Base-by-base conservation (phyloP, 1,140 invertebrate genomes). In the Leguminivora glycinivorella region DNA sequence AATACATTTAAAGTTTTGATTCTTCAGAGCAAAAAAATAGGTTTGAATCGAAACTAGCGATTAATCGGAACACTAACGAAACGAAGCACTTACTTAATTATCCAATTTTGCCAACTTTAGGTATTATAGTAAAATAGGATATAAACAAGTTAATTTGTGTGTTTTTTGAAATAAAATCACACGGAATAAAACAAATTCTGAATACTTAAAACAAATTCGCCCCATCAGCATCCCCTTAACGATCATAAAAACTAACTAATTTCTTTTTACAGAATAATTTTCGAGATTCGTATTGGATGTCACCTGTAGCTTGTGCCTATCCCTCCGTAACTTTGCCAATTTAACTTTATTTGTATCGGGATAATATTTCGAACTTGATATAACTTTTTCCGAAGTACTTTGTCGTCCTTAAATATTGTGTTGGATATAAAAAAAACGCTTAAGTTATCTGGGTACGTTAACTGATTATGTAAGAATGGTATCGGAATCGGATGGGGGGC, bases 311-410 rank as follows among this genome's bases (percentile, higher is more conserved):
- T 77, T 72, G n/a, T 34, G 26, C 26, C 58, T 74, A 70, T 71
- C 70, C 72, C 74, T 71, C 70, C 72, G 73, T 71, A 91, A 89
- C 89, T 91, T 91, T 91, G 77, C 83, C 86, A 91, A 91, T 91
- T 91, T 91, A 91, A 91, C 86, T 91, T 90, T 88, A 88, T 89
- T 88, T 90, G 82, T 87, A 85, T 88, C 83, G 75, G 69, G 67
- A 58, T 75, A 83, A 89, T 88, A 88, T 85, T 85, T 81, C 75
- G 67, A 73, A 85, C 78, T 84, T 82, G 83, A 83, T 63, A 84
- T 83, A 88, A 87, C 80, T 85, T 86, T 80, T 80, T 73, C 69
- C 69, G 73, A 81, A 78, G 78, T 83, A 78, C 77, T 81, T 83
- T 77, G 72, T 74, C 73, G 76, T 76, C 70, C 75, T 81, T 82